Evolutionary conservation across 1,140 invertebrate genomes (phyloP).

Genomic region (Brachionus rubens): DNA sequence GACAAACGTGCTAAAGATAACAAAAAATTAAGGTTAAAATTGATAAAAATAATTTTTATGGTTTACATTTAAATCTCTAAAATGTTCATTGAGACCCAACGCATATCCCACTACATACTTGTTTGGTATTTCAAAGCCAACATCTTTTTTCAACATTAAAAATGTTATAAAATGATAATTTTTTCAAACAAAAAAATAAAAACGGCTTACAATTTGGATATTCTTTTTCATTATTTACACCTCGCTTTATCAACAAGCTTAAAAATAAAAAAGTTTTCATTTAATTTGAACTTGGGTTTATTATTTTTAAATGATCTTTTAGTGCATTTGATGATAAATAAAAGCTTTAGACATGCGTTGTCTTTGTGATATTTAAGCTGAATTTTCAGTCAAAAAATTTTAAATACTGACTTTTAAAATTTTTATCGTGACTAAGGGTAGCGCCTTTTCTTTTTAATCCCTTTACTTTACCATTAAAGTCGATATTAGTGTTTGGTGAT

Average conservation of each 20-base stretch:
- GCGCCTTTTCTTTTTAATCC: no score
- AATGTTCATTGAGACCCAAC: constrained; percentile 69
- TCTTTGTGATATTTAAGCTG: no score
- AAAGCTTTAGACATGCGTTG: no score
- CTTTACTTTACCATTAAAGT: no score
- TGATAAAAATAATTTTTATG: background rate
- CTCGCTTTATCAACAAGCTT: constrained; percentile 35
- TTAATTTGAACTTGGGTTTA: background rate
- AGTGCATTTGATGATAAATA: no score
- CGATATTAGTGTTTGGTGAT: no score
- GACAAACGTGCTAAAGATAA: constrained; percentile 16
- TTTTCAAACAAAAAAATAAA: background rate
- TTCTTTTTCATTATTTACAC: background rate
- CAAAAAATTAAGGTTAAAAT: background rate
- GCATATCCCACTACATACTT: constrained; percentile 69
- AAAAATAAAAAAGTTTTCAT: background rate
- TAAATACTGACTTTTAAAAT: no score
- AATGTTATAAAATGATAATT: background rate
- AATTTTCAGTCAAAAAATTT: no score
- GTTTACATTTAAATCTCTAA: constrained; percentile 62
- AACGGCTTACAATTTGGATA: constrained; percentile 35
- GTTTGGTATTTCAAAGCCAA: constrained; percentile 68
- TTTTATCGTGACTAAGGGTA: no score
- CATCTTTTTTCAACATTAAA: constrained; percentile 50
- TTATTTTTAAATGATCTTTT: no score